Conservation (phyloP, 2,888 invertebrate genomes). For the Endomychus coccineus region DNA sequence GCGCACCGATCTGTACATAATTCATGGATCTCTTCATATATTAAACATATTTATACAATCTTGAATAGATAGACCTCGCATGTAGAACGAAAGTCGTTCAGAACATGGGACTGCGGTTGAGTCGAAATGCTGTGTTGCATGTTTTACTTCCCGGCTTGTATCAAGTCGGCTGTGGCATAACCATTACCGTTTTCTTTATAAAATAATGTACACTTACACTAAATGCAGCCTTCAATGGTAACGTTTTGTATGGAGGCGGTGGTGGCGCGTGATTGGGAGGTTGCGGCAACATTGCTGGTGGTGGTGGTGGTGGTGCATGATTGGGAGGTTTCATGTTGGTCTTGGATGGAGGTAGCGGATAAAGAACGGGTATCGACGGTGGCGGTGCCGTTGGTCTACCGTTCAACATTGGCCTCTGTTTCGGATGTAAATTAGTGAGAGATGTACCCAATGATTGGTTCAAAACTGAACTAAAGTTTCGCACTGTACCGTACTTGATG, state of each 20-base stretch:
- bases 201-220: too few relatives aligned
- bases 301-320: slow-evolving; percentile 40
- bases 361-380: slow-evolving; percentile 36
- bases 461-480: slow-evolving; percentile 44
- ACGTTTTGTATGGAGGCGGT: slow-evolving; percentile 34
- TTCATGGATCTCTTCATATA: too few relatives aligned
- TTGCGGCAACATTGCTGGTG: slow-evolving; percentile 26
- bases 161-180: neutral
- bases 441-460: slow-evolving; percentile 48
- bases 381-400: slow-evolving; percentile 40
- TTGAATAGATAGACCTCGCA: too few relatives aligned
- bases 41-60: too few relatives aligned
- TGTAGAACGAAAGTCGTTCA: too few relatives aligned
- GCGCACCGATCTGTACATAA: too few relatives aligned
- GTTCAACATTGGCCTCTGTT: slow-evolving; percentile 32
- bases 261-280: slow-evolving; percentile 31
- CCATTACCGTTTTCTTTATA: neutral
- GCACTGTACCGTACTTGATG: slow-evolving; percentile 40
- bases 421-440: slow-evolving; percentile 22
- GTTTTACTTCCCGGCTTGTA: too few relatives aligned
- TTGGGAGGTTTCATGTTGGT: slow-evolving; percentile 37
- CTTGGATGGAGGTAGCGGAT: slow-evolving; percentile 33
- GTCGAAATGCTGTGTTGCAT: too few relatives aligned
- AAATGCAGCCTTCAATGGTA: slow-evolving; percentile 34
- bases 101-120: too few relatives aligned